Evolutionary conservation across 2,888 invertebrate species (phyloP).

Genomic region (Gibbula magus): DNA sequence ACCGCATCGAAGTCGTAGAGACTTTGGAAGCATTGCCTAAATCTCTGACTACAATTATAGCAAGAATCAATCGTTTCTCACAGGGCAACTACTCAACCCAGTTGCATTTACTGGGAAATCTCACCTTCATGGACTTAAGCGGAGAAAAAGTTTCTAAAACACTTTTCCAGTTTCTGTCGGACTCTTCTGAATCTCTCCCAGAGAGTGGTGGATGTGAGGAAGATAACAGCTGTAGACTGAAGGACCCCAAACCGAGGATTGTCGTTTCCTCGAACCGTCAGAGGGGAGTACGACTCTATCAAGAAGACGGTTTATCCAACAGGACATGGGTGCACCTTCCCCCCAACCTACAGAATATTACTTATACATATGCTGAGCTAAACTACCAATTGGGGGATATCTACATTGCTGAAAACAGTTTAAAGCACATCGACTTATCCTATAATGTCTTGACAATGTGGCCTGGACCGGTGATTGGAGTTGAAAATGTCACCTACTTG

Average conservation of each 20-base stretch:
- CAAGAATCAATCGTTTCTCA: neutral
- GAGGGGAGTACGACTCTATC: too few species aligned
- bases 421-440: conserved; percentile 34
- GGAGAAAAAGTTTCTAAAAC: too few species aligned
- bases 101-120: too few species aligned
- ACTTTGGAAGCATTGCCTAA: neutral
- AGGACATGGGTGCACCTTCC: neutral
- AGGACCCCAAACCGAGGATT: neutral
- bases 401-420: neutral
- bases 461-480: conserved; percentile 33
- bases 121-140: too few species aligned
- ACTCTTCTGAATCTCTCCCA: too few species aligned
- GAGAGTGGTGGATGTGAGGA: too few species aligned
- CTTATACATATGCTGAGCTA: neutral
- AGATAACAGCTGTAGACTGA: too few species aligned
- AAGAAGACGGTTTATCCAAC: neutral
- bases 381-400: neutral
- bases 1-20: neutral
- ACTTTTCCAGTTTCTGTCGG: too few species aligned
- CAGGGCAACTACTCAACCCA: neutral
- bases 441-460: conserved; percentile 36
- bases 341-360: neutral
- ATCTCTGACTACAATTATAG: neutral
- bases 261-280: neutral
- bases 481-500: conserved; percentile 29